Conservation (phyloP, 2,113 vertebrate genomes). For the Elephas maximus region DNA sequence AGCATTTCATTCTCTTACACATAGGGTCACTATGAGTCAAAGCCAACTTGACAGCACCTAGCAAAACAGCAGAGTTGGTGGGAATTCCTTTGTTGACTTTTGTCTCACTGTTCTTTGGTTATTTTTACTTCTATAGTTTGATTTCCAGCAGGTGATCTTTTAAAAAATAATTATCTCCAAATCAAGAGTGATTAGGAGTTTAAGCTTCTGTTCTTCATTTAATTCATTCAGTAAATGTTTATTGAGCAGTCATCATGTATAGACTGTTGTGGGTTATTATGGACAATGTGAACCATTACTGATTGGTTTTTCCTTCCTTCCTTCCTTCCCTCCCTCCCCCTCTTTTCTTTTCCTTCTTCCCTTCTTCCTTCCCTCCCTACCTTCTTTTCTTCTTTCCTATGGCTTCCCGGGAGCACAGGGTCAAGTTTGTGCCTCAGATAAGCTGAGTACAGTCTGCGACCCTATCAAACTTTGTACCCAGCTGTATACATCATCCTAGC, state of each 20-base stretch:
- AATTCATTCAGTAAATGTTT: constrained; percentile 54
- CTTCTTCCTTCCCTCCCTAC: no score
- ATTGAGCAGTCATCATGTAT: not conserved
- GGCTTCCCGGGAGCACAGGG: not conserved
- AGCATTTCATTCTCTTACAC: no score
- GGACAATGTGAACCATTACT: not conserved
- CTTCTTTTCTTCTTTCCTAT: not conserved
- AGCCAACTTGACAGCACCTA: no score
- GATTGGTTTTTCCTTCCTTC: not conserved
- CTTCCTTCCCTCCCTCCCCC: no score
- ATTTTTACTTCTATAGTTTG: constrained; percentile 37
- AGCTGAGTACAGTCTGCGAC: not conserved
- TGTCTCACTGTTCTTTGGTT: constrained; percentile 2
- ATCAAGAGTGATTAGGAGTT: constrained; percentile 3
- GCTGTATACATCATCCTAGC: not conserved
- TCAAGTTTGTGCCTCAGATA: not conserved
- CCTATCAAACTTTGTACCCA: not conserved
- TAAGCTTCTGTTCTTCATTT: constrained; percentile 5
- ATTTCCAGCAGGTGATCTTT: constrained; percentile 48
- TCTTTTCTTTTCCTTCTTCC: no score
- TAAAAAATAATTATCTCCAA: not conserved
- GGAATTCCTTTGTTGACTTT: not conserved
- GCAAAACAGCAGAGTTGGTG: not conserved
- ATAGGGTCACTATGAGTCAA: no score
- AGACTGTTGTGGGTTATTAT: not conserved